Conservation (phyloP, 2,888 invertebrate genomes). For the Heteromyza rotundicornis region DNA sequence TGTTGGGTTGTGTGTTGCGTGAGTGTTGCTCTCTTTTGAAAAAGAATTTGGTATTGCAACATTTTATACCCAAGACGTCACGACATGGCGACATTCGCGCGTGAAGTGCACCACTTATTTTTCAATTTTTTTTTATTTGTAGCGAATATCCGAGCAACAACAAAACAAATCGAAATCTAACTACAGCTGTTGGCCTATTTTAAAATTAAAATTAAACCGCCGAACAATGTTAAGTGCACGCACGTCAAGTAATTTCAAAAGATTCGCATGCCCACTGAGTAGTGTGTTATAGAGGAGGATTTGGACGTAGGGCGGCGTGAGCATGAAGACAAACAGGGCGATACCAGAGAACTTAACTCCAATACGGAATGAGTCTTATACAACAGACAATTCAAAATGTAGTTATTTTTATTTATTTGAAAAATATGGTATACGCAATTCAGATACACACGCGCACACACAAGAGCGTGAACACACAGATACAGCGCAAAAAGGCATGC, state of each 20-base stretch:
- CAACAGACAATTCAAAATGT: too few relatives aligned
- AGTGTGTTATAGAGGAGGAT: too few relatives aligned
- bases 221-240: neutral
- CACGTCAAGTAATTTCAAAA: too few relatives aligned
- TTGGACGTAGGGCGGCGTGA: too few relatives aligned
- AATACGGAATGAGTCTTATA: too few relatives aligned
- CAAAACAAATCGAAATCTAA: neutral
- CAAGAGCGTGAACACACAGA: neutral
- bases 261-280: too few relatives aligned
- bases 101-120: neutral
- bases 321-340: too few relatives aligned
- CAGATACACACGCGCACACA: neutral
- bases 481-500: neutral
- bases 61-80: neutral
- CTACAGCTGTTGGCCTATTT: constrained; percentile 20
- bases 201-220: too few relatives aligned
- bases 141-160: too few relatives aligned
- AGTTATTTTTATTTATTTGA: neutral
- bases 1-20: too few relatives aligned
- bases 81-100: neutral
- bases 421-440: neutral
- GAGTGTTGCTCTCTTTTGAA: neutral
- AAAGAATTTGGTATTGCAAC: neutral
- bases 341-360: too few relatives aligned
- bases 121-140: too few relatives aligned